phyloP scores from a whole-genome alignment of 2,888 invertebrate genomes.

The Sialis fuliginosa region DNA sequence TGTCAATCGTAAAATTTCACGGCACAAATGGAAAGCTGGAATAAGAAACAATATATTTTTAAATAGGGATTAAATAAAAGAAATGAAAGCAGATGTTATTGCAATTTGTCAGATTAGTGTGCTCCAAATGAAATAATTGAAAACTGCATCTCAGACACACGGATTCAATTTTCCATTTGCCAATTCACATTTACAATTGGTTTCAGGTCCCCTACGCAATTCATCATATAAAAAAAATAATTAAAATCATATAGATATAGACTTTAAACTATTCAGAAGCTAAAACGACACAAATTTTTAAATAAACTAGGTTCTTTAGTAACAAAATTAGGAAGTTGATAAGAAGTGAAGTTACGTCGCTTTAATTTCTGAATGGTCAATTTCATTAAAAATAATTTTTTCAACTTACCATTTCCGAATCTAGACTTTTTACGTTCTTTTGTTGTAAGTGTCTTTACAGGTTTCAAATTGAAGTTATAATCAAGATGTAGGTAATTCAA shows the following conservation, averaged over 20 bases:
- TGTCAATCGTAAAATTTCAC: slow-evolving; percentile 95
- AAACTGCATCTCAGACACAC: neutral
- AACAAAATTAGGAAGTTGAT: no score
- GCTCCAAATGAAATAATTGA: neutral
- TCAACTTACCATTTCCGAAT: slow-evolving; percentile 68
- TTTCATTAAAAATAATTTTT: slow-evolving; percentile 2
- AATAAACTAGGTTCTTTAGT: no score
- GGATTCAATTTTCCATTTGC: neutral
- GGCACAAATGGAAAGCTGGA: slow-evolving; percentile 93
- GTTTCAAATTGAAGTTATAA: slow-evolving; percentile 99
- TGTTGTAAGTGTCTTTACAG: slow-evolving; percentile 97
- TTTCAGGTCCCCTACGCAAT: slow-evolving; percentile 6
- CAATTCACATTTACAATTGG: slow-evolving; percentile 1
- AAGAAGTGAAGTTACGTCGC: neutral
- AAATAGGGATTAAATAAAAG: neutral
- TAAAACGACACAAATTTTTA: no score
- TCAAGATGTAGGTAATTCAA: slow-evolving; percentile 98
- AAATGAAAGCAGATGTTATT: neutral
- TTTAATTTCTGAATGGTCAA: neutral
- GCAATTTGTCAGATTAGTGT: no score
- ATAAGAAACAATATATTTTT: slow-evolving; percentile 9
- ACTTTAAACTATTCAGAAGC: no score
- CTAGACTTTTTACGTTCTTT: slow-evolving; percentile 98
- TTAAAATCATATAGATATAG: no score
- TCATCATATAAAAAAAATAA: slow-evolving; percentile 1